These are phyloP conservation scores for Crossocerus cetratus DNA, from an alignment of 2,888 invertebrate genomes.

Conservation along the genomic window DNA sequence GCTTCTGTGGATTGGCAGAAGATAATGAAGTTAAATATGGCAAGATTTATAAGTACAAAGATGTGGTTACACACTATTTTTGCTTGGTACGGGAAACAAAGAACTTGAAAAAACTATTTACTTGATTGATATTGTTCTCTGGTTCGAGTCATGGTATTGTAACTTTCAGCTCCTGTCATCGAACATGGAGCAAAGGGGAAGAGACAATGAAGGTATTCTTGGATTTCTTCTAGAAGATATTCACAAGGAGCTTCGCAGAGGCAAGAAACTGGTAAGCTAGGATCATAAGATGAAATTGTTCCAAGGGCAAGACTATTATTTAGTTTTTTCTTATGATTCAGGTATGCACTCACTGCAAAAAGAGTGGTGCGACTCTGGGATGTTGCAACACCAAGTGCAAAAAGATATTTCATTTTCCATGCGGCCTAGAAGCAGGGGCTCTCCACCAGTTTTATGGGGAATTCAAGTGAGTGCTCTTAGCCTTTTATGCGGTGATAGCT, in stretches of 20 bases:
- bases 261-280: slow-evolving; percentile 82
- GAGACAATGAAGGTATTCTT: slow-evolving; percentile 84
- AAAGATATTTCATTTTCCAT: slow-evolving; percentile 86
- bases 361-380: slow-evolving; percentile 84
- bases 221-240: slow-evolving; percentile 87
- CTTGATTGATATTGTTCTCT: background rate
- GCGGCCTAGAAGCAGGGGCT: slow-evolving; percentile 83
- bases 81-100: slow-evolving; percentile 82
- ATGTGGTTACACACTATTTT: slow-evolving; percentile 84
- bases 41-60: slow-evolving; percentile 79
- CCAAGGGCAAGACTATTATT: background rate
- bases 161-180: slow-evolving; percentile 83
- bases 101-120: background rate
- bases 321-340: slow-evolving; percentile 71
- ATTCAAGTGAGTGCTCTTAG: slow-evolving; percentile 76
- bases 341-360: slow-evolving; percentile 84
- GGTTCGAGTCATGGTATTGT: background rate
- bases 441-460: slow-evolving; percentile 82
- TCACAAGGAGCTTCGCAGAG: slow-evolving; percentile 81
- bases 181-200: slow-evolving; percentile 83
- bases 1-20: slow-evolving; percentile 78
- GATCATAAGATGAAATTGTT: background rate
- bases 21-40: slow-evolving; percentile 80
- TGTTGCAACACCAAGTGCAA: slow-evolving; percentile 83
- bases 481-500: no score